phyloP scores from a whole-genome alignment of 2,797 vertebrate species.

The Poecile montanus region DNA sequence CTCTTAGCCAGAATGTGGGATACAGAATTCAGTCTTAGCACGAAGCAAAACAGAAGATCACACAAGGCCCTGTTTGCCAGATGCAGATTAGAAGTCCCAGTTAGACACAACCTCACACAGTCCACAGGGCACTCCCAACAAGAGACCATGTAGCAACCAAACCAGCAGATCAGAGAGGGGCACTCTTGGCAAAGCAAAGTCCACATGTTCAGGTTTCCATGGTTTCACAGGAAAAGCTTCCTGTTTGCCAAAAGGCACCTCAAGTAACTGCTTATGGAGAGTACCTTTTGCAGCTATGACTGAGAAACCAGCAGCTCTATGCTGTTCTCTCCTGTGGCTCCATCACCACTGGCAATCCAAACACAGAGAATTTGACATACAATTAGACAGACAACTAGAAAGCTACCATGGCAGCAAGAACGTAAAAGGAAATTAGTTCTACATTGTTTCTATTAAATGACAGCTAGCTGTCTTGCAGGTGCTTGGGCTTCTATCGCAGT shows the following conservation, averaged over 20 bases:
- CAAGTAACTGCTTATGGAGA: background rate
- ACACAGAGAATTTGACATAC: background rate
- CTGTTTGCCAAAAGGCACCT: background rate
- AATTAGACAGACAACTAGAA: background rate
- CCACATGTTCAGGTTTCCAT: accelerated
- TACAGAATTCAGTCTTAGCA: background rate
- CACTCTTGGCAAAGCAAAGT: background rate
- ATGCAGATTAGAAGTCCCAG: background rate
- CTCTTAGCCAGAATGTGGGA: background rate
- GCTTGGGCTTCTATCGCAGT: background rate
- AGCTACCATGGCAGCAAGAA: background rate
- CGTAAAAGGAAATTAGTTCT: background rate
- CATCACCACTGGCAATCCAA: background rate
- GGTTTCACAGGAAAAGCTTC: background rate
- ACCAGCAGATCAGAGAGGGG: background rate
- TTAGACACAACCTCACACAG: background rate
- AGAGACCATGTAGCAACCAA: accelerated
- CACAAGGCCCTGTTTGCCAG: background rate
- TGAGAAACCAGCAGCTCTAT: background rate
- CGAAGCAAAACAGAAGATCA: background rate
- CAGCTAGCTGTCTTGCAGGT: background rate
- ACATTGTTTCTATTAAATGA: background rate
- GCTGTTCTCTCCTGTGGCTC: background rate
- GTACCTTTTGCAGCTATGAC: accelerated
- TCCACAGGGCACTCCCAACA: background rate